Evolutionary conservation across 2,797 vertebrate species (phyloP).

Genomic region (Enteromius anoplus): DNA sequence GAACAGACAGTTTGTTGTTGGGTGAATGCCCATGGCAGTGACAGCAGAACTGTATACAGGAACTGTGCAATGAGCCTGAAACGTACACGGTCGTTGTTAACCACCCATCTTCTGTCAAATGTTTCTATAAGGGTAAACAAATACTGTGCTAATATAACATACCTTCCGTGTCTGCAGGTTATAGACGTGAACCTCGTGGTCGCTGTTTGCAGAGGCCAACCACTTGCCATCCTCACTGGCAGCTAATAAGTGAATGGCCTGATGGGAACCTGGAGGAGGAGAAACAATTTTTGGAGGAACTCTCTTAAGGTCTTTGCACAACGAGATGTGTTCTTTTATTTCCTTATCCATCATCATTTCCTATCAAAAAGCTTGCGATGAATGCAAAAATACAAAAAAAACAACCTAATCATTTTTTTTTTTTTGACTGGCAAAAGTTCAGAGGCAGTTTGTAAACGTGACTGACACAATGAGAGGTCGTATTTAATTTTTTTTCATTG

Average conservation of each 20-base stretch:
- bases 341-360: no score
- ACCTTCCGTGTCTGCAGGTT: constrained; percentile 83
- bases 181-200: constrained; percentile 83
- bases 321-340: no score
- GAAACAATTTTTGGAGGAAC: not conserved
- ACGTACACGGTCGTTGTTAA: constrained; percentile 6
- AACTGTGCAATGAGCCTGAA: constrained; percentile 85
- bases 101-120: not conserved
- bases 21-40: constrained; percentile 86
- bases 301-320: not conserved
- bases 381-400: no score
- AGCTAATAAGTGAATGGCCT: constrained; percentile 83
- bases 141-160: constrained; percentile 26
- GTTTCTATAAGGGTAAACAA: not conserved
- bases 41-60: constrained; percentile 87
- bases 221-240: constrained; percentile 85
- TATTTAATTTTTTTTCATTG: no score
- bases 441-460: no score
- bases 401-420: no score
- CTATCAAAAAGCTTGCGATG: no score
- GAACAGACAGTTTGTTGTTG: constrained; percentile 83
- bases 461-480: no score
- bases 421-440: no score
- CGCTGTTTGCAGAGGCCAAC: constrained; percentile 82
- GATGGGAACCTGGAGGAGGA: constrained; percentile 72